Conservation (phyloP, 1,140 invertebrate species). For the Coenobita brevimanus region DNA sequence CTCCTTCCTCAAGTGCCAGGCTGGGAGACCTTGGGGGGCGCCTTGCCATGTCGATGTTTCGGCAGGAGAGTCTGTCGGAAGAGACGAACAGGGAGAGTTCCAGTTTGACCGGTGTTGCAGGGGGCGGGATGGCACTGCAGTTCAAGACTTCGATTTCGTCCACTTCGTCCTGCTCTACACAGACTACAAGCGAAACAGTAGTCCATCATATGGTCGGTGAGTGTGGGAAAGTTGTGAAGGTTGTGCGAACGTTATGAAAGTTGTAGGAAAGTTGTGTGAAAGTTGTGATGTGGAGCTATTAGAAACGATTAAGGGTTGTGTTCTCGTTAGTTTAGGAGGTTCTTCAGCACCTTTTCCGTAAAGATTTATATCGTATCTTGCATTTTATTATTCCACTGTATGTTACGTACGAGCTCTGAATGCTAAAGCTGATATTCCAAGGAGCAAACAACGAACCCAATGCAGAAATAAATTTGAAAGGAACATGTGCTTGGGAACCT, state of each 20-base stretch:
- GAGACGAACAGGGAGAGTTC: slow-evolving; percentile 37
- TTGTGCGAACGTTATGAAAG: neutral
- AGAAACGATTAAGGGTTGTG: too few species aligned
- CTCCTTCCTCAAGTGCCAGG: slow-evolving; percentile 11
- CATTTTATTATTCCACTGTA: too few species aligned
- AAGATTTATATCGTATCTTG: too few species aligned
- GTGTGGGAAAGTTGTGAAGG: neutral
- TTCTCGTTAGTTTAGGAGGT: too few species aligned
- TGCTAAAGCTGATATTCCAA: too few species aligned
- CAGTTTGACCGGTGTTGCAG: slow-evolving; percentile 38
- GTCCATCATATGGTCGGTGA: slow-evolving; percentile 59
- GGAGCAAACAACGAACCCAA: too few species aligned
- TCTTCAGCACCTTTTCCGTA: too few species aligned
- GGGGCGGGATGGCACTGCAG: slow-evolving; percentile 33
- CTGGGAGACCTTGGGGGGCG: slow-evolving; percentile 37
- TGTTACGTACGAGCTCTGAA: too few species aligned
- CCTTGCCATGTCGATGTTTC: slow-evolving; percentile 47
- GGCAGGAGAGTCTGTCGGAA: slow-evolving; percentile 49
- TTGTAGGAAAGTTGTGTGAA: too few species aligned
- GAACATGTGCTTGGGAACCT: too few species aligned
- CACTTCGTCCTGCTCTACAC: slow-evolving; percentile 30
- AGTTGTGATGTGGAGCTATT: too few species aligned
- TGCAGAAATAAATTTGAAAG: too few species aligned
- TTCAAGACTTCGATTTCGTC: slow-evolving; percentile 41
- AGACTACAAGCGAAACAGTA: slow-evolving; percentile 44